Conservation (phyloP, 2,797 vertebrate genomes). For the Geotrypetes seraphini region DNA sequence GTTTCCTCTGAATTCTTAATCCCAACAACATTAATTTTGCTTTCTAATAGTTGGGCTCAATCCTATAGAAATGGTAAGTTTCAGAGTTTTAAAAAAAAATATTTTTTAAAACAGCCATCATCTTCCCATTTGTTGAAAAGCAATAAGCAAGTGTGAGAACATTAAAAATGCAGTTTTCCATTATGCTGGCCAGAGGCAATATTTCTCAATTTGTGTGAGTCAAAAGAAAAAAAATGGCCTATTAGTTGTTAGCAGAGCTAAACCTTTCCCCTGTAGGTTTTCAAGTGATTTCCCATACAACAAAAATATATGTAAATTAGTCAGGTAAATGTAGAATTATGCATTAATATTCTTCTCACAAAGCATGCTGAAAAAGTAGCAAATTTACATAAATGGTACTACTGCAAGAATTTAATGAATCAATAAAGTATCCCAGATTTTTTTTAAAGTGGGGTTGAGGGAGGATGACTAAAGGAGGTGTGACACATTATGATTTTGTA, state of each 20-base stretch:
- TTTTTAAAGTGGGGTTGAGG: neutral
- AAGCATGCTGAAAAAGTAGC: conserved; percentile 39
- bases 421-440: conserved; percentile 37
- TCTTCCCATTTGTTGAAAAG: conserved; percentile 41
- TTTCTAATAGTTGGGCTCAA: conserved; percentile 22
- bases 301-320: conserved; percentile 52
- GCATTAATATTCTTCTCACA: conserved; percentile 48
- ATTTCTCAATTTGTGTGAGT: conserved; percentile 56
- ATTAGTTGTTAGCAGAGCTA: conserved; percentile 42
- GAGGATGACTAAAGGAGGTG: conserved; percentile 1
- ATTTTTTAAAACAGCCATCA: conserved; percentile 44
- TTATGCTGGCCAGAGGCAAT: conserved; percentile 48
- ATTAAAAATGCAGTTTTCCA: conserved; percentile 52
- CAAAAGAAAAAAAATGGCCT: conserved; percentile 52
- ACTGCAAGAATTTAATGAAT: conserved; percentile 60
- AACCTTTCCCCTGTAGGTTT: conserved; percentile 35
- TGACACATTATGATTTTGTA: conserved; percentile 10
- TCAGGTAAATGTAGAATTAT: conserved; percentile 43
- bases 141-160: conserved; percentile 31
- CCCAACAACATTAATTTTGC: conserved; percentile 25
- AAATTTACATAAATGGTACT: conserved; percentile 45
- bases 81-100: no score
- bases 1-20: conserved; percentile 16
- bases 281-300: conserved; percentile 32
- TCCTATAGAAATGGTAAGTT: conserved; percentile 25